A percentile compares a stretch with the other conserved stretches of the same genome.
Evolutionary conservation across 2,797 vertebrate genomes (phyloP).

Genomic region (Corythornis leucogaster): DNA sequence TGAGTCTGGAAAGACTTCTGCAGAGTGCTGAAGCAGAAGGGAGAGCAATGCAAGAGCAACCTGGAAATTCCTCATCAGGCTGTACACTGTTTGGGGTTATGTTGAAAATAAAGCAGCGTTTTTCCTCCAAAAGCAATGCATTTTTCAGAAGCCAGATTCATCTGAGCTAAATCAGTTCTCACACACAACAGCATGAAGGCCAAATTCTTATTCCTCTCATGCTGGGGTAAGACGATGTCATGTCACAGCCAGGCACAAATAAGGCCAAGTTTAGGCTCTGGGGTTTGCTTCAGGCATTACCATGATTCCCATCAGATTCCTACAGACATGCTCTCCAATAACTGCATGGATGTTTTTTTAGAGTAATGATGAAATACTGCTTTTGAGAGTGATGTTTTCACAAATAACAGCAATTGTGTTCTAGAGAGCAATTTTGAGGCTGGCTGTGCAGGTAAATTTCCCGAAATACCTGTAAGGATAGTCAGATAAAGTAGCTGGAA

Average conservation of each 20-base stretch:
- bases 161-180: background rate
- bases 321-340: background rate
- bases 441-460: slow-evolving; percentile 17
- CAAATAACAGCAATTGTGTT: background rate
- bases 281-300: background rate
- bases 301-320: background rate
- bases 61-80: background rate
- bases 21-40: background rate
- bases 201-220: background rate
- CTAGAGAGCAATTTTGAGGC: background rate
- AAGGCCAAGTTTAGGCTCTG: background rate
- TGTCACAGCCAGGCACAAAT: background rate
- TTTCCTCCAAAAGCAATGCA: background rate
- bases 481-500: background rate
- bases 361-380: slow-evolving; percentile 17
- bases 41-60: background rate
- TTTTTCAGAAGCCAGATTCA: background rate
- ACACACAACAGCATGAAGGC: background rate
- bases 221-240: background rate
- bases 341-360: background rate
- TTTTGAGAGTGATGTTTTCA: background rate
- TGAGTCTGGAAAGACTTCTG: background rate
- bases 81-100: background rate
- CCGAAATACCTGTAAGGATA: background rate
- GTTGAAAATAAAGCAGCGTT: background rate